Conservation (phyloP, 1,140 invertebrate species). For the Diorhabda carinulata region DNA sequence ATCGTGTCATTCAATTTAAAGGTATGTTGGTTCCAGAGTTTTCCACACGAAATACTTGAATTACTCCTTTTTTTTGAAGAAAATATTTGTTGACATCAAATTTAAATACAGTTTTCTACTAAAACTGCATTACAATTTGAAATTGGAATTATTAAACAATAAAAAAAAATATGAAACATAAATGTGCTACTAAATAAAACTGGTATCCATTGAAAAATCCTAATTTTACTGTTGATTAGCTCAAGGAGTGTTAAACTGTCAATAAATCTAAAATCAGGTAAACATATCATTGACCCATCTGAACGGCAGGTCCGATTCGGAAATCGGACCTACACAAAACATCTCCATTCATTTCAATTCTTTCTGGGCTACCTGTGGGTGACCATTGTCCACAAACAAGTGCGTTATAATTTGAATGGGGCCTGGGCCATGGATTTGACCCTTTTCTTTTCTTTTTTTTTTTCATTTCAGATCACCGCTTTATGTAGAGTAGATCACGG, state of each 20-base stretch:
- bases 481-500: slow-evolving; percentile 2
- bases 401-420: neutral
- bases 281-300: neutral
- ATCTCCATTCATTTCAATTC: neutral
- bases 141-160: no score
- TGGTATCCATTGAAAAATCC: no score
- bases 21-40: no score
- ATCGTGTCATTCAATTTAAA: no score
- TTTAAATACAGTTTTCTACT: no score
- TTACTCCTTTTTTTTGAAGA: no score
- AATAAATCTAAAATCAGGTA: neutral
- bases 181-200: no score
- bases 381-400: neutral
- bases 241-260: neutral
- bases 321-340: neutral
- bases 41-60: no score
- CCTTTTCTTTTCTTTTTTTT: slow-evolving; percentile 1
- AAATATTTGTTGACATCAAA: no score
- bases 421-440: neutral
- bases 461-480: neutral
- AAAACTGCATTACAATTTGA: no score
- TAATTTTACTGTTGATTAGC: no score
- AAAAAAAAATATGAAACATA: no score
- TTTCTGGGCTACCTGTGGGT: neutral
- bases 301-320: neutral